Evolutionary conservation across 1,140 invertebrate species (phyloP), one percentile per base, ranked within the genome.

Genomic region (Marisa cornuarietis): DNA sequence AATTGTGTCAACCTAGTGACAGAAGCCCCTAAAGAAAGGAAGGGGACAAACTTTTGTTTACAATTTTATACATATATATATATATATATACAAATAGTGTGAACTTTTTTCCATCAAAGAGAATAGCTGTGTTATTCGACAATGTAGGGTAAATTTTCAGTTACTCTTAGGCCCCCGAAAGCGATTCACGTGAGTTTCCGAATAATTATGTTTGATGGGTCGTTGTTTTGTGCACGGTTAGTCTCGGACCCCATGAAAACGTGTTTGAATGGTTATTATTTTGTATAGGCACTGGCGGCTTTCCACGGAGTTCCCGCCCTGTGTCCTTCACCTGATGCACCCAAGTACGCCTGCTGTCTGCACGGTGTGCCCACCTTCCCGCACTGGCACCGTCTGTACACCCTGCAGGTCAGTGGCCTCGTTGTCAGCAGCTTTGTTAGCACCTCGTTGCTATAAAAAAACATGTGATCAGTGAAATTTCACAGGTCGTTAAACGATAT

Each of bases 331-430:
- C 76, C 71, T 63, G 72, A 76, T 3, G 73, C 71, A 18, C 26
- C 68, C 0, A 58, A 62, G 20, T 51, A 79, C n/a, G 83, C 81
- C 49, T 84, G 83, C 75, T 82, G 83, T 63, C 51, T 79, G 18
- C 83, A 84, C 63, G 83, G 83, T 71, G 77, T 81, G 77, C 78
- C 83, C 16, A 82, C 81, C 20, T 84, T 84, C 79, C 83, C 83
- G 16, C 79, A 82, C 81, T 84, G 83, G 83, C 83, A 84, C 74
- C 71, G 83, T 18, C 78, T 84, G 20, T 83, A 80, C 73, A 78
- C 77, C 11, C 61, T 83, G 54, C 79, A 83, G 69, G 71, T 84
- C 7, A 54, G 76, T 68, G 54, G 8, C 54, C 11, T 11, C 54
- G 0, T 9, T 58, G 11, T 58, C 54, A 14, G 54, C 16, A 58